Conservation (phyloP, 2,113 vertebrate genomes). For the Hoplias malabaricus region DNA sequence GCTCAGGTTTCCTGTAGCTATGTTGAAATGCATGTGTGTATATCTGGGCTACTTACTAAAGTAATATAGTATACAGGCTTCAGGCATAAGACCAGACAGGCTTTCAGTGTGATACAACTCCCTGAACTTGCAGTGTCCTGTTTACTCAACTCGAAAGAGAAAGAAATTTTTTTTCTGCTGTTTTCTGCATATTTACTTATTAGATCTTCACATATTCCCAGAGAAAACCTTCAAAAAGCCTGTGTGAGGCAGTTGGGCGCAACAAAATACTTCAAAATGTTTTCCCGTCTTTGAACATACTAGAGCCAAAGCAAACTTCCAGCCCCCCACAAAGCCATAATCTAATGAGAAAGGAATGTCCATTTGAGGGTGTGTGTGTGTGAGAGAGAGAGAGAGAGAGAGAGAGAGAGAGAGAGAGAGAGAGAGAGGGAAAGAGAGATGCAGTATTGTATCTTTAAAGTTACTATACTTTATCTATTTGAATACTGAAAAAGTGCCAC, state of each 20-base stretch:
- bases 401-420: constrained; percentile 6
- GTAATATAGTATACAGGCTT: not conserved
- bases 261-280: constrained; percentile 23
- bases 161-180: not conserved
- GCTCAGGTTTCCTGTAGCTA: too few relatives aligned
- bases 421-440: constrained; percentile 50
- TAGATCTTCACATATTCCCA: not conserved
- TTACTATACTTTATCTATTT: not conserved
- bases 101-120: not conserved
- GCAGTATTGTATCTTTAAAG: not conserved
- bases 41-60: not conserved
- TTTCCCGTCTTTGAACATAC: constrained; percentile 25
- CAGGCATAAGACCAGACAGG: not conserved
- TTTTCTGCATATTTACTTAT: not conserved
- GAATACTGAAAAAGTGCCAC: not conserved
- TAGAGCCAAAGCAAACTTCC: constrained; percentile 28
- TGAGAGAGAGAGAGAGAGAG: constrained; percentile 57
- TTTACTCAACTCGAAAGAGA: not conserved
- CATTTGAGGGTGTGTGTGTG: constrained; percentile 27
- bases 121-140: not conserved
- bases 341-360: constrained; percentile 50
- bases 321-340: constrained; percentile 28
- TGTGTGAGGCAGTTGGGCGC: constrained; percentile 8
- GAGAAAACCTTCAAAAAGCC: not conserved
- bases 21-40: too few relatives aligned